A percentile compares a stretch with the other conserved stretches of the same genome.
phyloP scores from a whole-genome alignment of 2,113 vertebrate genomes.

The Smithornis capensis region DNA sequence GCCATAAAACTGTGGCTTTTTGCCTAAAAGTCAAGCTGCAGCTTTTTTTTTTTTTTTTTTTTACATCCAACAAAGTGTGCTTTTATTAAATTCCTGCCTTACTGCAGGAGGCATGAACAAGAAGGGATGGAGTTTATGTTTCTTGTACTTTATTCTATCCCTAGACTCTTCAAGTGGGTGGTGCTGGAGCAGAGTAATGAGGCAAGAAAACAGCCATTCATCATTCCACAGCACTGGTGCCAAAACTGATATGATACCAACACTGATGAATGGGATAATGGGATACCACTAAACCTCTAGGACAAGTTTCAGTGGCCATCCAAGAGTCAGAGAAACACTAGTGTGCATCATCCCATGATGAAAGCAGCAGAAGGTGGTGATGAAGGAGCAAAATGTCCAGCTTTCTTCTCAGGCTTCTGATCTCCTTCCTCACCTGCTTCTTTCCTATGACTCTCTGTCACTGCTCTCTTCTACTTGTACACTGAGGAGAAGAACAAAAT shows the following conservation, averaged over 20 bases:
- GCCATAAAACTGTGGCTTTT: neutral
- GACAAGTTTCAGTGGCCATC: neutral
- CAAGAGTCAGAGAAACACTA: neutral
- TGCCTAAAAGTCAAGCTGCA: neutral
- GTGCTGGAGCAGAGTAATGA: neutral
- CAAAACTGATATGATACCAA: neutral
- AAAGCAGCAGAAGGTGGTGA: neutral
- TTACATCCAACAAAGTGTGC: neutral
- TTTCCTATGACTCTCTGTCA: neutral
- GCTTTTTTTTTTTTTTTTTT: neutral
- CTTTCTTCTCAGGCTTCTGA: neutral
- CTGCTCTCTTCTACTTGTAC: neutral
- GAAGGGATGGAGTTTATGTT: neutral
- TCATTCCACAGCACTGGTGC: neutral
- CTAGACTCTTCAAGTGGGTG: neutral
- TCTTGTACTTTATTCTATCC: neutral
- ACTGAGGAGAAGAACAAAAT: neutral
- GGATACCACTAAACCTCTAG: neutral
- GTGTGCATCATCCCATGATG: neutral
- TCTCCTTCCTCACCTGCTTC: neutral
- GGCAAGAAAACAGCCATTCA: neutral
- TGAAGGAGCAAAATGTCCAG: neutral
- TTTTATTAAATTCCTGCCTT: constrained; percentile 17
- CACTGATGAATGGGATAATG: neutral
- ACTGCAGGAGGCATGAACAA: neutral